Conservation (phyloP, 2,113 vertebrate genomes). For the Dunckerocampus dactyliophorus region DNA sequence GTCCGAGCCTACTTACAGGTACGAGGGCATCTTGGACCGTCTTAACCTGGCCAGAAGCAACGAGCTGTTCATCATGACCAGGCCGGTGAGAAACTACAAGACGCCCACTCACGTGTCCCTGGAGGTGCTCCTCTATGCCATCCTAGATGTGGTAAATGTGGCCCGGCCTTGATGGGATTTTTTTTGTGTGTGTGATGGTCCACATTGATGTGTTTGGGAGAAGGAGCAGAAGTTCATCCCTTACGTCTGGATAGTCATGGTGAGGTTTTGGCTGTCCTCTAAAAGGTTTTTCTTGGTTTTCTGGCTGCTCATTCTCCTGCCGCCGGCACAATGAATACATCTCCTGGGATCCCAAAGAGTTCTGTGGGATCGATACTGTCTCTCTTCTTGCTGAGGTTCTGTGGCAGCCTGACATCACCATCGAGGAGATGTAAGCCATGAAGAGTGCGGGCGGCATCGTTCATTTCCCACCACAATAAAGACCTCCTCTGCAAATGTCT, state of each 20-base stretch:
- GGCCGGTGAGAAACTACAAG: constrained; percentile 55
- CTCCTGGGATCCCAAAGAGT: constrained; percentile 56
- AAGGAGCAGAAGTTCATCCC: constrained; percentile 61
- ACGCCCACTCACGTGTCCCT: constrained; percentile 36
- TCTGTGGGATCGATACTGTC: constrained; percentile 55
- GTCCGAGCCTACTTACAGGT: constrained; percentile 46
- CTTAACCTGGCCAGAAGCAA: constrained; percentile 49
- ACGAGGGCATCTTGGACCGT: constrained; percentile 56
- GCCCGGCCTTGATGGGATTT: neutral
- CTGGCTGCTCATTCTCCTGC: neutral
- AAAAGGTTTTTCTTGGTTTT: neutral
- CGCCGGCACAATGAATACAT: constrained; percentile 57
- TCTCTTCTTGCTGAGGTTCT: constrained; percentile 46
- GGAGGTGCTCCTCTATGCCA: constrained; percentile 55
- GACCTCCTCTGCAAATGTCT: neutral
- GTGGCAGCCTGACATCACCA: constrained; percentile 57
- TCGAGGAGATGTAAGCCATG: constrained; percentile 50
- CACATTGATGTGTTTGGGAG: constrained; percentile 16
- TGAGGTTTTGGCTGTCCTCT: constrained; percentile 27
- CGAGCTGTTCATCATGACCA: constrained; percentile 43
- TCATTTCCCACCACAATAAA: too few species aligned
- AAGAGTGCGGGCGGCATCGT: neutral
- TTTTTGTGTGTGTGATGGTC: neutral
- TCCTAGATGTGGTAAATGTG: constrained; percentile 58
- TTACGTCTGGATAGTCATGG: constrained; percentile 44